These are phyloP conservation scores for Lutjanus argentimaculatus DNA, from an alignment of 2,797 vertebrate genomes.

Conservation along the genomic window DNA sequence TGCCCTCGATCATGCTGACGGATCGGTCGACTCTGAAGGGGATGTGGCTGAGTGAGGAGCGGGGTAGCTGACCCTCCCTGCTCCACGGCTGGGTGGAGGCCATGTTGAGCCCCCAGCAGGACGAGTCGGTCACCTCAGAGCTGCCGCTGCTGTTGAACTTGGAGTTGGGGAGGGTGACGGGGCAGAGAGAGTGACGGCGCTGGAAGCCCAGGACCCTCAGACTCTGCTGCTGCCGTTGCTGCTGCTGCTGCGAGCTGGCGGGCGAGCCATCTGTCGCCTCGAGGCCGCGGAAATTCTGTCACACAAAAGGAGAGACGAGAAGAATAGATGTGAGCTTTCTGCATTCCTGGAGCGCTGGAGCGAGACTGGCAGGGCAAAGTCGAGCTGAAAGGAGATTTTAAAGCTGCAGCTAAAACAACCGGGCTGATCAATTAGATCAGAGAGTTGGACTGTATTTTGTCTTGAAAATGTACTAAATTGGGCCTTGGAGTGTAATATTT, in stretches of 20 bases:
- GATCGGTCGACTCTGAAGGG: slow-evolving; percentile 89
- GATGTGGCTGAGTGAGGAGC: slow-evolving; percentile 83
- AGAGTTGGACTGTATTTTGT: not conserved
- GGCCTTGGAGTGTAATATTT: not conserved
- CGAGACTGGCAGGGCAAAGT: slow-evolving; percentile 14
- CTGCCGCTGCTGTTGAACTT: slow-evolving; percentile 84
- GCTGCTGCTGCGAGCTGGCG: slow-evolving; percentile 59
- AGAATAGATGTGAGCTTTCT: slow-evolving; percentile 48
- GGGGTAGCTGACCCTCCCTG: slow-evolving; percentile 75
- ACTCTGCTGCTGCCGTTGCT: slow-evolving; percentile 61
- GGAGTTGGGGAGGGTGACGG: slow-evolving; percentile 86
- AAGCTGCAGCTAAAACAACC: slow-evolving; percentile 2
- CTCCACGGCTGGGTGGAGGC: slow-evolving; percentile 73
- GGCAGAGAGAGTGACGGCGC: slow-evolving; percentile 86
- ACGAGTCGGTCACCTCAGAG: slow-evolving; percentile 53
- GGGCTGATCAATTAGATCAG: not conserved
- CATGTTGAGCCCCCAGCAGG: slow-evolving; percentile 67
- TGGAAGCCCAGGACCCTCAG: slow-evolving; percentile 81
- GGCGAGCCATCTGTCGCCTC: slow-evolving; percentile 73
- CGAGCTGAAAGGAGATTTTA: slow-evolving; percentile 29
- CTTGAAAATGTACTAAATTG: not conserved
- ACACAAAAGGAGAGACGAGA: slow-evolving; percentile 58
- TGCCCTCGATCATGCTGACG: slow-evolving; percentile 88
- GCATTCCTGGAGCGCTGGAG: slow-evolving; percentile 54
- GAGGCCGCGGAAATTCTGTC: slow-evolving; percentile 81